Conservation (phyloP, 1,140 invertebrate genomes). For the Glossosoma conforme region DNA sequence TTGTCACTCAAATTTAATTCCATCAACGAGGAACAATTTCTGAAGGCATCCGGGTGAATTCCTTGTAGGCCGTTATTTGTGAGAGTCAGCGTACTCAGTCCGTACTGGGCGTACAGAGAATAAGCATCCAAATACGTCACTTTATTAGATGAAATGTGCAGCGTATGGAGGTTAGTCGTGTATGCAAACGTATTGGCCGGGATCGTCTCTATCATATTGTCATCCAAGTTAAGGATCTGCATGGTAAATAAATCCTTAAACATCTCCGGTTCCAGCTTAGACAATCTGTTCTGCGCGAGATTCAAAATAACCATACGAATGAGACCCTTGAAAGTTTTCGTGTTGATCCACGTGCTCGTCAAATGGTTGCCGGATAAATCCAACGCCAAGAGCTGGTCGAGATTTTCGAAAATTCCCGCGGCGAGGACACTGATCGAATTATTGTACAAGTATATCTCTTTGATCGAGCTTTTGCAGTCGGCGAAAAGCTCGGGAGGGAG, state of each 20-base stretch:
- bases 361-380: constrained; percentile 85
- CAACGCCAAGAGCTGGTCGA: constrained; percentile 78
- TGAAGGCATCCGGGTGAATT: constrained; percentile 74
- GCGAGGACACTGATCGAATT: constrained; percentile 80
- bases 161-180: constrained; percentile 77
- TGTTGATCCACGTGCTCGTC: constrained; percentile 75
- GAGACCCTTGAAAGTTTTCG: constrained; percentile 77
- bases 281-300: constrained; percentile 78
- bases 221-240: constrained; percentile 74
- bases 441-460: constrained; percentile 82
- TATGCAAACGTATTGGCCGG: constrained; percentile 75
- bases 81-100: constrained; percentile 69
- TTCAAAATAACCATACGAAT: constrained; percentile 82
- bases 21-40: constrained; percentile 74
- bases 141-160: constrained; percentile 74
- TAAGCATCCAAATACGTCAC: constrained; percentile 71
- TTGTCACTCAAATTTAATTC: constrained; percentile 86
- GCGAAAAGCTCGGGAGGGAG: constrained; percentile 78
- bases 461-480: constrained; percentile 70
- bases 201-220: constrained; percentile 74
- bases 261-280: constrained; percentile 70
- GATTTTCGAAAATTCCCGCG: constrained; percentile 73
- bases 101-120: constrained; percentile 73
- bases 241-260: constrained; percentile 77
- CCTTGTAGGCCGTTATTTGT: constrained; percentile 74